Evolutionary conservation across 1,140 invertebrate species (phyloP).

Genomic region (Probaryconus sp.): DNA sequence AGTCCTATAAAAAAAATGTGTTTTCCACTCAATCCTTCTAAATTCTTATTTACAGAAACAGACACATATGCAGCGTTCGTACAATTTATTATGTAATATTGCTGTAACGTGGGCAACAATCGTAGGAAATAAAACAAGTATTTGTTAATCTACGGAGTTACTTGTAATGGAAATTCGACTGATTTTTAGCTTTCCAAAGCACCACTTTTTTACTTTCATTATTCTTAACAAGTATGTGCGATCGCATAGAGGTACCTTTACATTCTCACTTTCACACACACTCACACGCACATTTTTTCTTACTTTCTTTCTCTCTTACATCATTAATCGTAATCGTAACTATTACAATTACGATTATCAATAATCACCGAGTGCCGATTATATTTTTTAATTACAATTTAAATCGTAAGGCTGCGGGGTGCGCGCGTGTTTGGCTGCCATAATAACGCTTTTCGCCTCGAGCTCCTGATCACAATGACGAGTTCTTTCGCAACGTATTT

Average conservation of each 20-base stretch:
- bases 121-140: constrained; percentile 41
- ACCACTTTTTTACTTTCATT: constrained; percentile 65
- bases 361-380: constrained; percentile 41
- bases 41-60: constrained; percentile 20
- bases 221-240: constrained; percentile 55
- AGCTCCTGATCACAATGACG: constrained; percentile 46
- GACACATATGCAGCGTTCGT: constrained; percentile 15
- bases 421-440: constrained; percentile 44
- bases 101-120: constrained; percentile 31
- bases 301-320: constrained; percentile 7
- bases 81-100: constrained; percentile 26
- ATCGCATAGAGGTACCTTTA: constrained; percentile 33
- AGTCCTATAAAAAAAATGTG: constrained; percentile 3
- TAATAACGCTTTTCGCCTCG: constrained; percentile 36
- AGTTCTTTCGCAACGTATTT: constrained; percentile 17
- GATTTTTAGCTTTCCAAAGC: constrained; percentile 52
- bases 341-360: no score
- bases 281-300: constrained; percentile 24
- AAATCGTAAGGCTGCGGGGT: constrained; percentile 33
- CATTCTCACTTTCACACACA: no score
- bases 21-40: constrained; percentile 47
- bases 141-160: constrained; percentile 42
- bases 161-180: constrained; percentile 33
- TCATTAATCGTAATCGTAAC: constrained; percentile 35
- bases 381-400: constrained; percentile 19